Evolutionary conservation across 2,888 invertebrate species (phyloP).

Genomic region (Andrena fulva): DNA sequence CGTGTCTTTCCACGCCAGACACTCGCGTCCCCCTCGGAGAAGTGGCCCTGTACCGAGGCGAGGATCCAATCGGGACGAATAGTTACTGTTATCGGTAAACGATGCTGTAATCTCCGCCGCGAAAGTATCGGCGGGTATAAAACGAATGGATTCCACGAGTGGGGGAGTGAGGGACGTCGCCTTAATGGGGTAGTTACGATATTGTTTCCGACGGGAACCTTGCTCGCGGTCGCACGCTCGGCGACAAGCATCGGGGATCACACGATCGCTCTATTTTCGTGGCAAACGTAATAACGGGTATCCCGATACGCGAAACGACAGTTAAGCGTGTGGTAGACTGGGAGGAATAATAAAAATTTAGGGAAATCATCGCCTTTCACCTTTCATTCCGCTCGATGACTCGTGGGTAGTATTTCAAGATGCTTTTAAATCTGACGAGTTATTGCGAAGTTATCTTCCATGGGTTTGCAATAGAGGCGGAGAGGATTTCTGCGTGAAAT

Average conservation of each 20-base stretch:
- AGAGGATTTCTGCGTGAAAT: slow-evolving; percentile 1
- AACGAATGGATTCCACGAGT: slow-evolving; percentile 60
- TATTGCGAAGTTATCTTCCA: neutral
- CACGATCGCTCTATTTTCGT: slow-evolving; percentile 11
- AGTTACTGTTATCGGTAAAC: slow-evolving; percentile 66
- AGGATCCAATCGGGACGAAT: slow-evolving; percentile 55
- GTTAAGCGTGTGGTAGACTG: neutral
- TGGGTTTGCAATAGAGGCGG: neutral
- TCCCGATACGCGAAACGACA: neutral
- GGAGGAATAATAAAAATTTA: neutral
- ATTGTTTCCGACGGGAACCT: slow-evolving; percentile 44
- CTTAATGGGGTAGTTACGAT: slow-evolving; percentile 54
- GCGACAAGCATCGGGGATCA: neutral
- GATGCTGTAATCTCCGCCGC: slow-evolving; percentile 55
- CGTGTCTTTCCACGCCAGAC: neutral
- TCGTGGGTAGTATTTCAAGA: too few species aligned
- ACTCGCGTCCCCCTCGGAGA: neutral
- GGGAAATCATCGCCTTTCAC: neutral
- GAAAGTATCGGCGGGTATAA: slow-evolving; percentile 53
- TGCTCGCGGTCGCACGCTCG: neutral
- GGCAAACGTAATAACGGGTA: neutral
- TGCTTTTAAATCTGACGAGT: neutral
- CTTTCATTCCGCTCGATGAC: neutral
- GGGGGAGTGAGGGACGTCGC: slow-evolving; percentile 15
- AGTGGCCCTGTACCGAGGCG: slow-evolving; percentile 22